phyloP scores from a whole-genome alignment of 2,797 vertebrate genomes.

The Micrastur ruficollis region DNA sequence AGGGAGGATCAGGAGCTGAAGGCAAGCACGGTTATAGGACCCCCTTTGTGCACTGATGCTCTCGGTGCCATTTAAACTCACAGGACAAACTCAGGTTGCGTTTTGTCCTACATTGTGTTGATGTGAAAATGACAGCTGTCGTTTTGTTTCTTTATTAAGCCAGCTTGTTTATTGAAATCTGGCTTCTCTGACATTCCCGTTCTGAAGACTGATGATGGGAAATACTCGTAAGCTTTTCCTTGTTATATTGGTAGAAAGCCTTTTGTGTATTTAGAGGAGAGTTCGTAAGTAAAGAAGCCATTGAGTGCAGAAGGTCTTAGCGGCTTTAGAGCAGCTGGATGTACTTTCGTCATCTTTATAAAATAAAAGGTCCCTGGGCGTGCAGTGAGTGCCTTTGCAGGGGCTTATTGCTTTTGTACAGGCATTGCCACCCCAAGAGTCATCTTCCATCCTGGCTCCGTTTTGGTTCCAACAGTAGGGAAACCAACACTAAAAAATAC shows the following conservation, averaged over 20 bases:
- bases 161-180: neutral
- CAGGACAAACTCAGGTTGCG: neutral
- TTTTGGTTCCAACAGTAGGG: neutral
- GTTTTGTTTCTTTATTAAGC: neutral
- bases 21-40: fast-evolving
- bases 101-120: neutral
- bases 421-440: neutral
- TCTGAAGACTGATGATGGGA: neutral
- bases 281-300: neutral
- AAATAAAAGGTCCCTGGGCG: neutral
- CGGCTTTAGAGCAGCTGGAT: neutral
- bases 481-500: neutral
- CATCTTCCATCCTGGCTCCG: neutral
- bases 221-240: neutral
- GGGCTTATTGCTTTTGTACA: neutral
- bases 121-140: neutral
- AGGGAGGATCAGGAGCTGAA: neutral
- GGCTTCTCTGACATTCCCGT: neutral
- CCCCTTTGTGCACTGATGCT: neutral
- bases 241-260: neutral
- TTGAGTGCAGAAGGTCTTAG: neutral
- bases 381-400: neutral
- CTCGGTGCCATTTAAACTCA: neutral
- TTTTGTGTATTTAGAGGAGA: neutral
- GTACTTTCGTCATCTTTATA: neutral